A percentile compares a stretch with the other conserved stretches of the same genome.
These are phyloP conservation scores for Cephus spinipes DNA, from an alignment of 2,888 invertebrate genomes.

Conservation along the genomic window DNA sequence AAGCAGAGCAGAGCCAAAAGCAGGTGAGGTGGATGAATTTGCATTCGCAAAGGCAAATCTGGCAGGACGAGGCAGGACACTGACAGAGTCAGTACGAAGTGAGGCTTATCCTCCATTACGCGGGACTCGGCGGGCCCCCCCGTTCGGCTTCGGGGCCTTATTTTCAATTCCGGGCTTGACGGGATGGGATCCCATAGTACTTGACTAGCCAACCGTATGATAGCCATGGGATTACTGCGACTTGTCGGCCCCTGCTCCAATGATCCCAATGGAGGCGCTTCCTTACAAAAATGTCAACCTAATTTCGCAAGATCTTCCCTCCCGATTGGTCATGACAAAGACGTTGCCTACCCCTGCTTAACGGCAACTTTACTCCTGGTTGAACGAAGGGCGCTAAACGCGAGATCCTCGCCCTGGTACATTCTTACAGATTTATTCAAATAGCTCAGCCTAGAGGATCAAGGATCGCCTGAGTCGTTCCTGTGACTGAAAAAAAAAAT, in stretches of 20 bases:
- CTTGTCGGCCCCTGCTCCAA: slow-evolving; percentile 45
- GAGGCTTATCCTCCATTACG: slow-evolving; percentile 64
- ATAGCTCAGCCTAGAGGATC: neutral
- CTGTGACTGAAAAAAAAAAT: neutral
- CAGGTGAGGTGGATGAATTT: neutral
- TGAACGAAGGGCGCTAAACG: slow-evolving; percentile 15
- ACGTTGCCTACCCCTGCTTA: slow-evolving; percentile 12
- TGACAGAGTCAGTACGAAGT: slow-evolving; percentile 49
- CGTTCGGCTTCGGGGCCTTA: slow-evolving; percentile 39
- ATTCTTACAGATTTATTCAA: neutral
- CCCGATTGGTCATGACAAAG: slow-evolving; percentile 35
- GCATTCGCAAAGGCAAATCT: neutral
- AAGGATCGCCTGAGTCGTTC: neutral
- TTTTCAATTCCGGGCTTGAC: slow-evolving; percentile 47
- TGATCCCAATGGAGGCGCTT: slow-evolving; percentile 42
- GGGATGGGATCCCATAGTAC: slow-evolving; percentile 43
- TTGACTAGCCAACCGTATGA: slow-evolving; percentile 55
- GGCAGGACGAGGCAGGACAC: neutral
- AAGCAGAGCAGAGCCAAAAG: neutral
- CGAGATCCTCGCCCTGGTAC: neutral
- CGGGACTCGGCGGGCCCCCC: slow-evolving; percentile 41
- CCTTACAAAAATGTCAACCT: slow-evolving; percentile 58
- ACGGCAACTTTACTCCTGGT: slow-evolving; percentile 13
- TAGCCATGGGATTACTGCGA: slow-evolving; percentile 58
- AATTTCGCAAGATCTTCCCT: slow-evolving; percentile 57